Evolutionary conservation across 2,888 invertebrate genomes (phyloP), one percentile per base, ranked within the genome.

Genomic region (Troides aeacus): DNA sequence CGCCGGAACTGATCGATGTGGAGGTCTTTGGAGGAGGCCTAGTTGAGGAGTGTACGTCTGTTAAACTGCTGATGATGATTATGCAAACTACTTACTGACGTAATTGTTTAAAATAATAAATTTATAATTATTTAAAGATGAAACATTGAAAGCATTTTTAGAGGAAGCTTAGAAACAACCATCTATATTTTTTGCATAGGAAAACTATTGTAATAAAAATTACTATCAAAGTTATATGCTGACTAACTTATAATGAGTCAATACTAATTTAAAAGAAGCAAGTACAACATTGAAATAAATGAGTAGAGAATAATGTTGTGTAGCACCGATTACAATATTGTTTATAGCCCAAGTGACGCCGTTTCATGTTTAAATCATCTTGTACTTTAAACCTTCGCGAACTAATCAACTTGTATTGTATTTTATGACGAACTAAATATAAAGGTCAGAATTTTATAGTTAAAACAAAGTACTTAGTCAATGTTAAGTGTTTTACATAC

Each of bases 301-400:
- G 77, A 80, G 77, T 70, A 74, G 73, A 73, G 74, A 77, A 80
- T 79, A 79, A 79, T 78, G 78, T 79, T 74, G 77, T 77, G 81
- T 79, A 81, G 80, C 80, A 76, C 77, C 73, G 74, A 74, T 80
- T 79, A 79, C 82, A 83, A 82, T 80, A 81, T 81, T 78, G 77
- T 83, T 80, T 77, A 79, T 78, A 76, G 75, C 76, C 64, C 53
- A 67, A 72, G 71, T 73, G 73, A 74, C 74, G 73, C 75, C 74
- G 73, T 75, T 75, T 74, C 75, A 75, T 75, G 74, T 72, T 76
- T 77, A 75, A 76, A 74, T 72, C 68, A 73, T 69, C 71, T 70
- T 76, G 74, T 78, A 58, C 80, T 71, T 74, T 75, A 74, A 78
- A 76, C 77, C 72, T 74, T 75, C 74, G 71, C 72, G 69, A 73